These are phyloP conservation scores for Suillia variegata DNA, from an alignment of 2,888 invertebrate species.

Conservation along the genomic window DNA sequence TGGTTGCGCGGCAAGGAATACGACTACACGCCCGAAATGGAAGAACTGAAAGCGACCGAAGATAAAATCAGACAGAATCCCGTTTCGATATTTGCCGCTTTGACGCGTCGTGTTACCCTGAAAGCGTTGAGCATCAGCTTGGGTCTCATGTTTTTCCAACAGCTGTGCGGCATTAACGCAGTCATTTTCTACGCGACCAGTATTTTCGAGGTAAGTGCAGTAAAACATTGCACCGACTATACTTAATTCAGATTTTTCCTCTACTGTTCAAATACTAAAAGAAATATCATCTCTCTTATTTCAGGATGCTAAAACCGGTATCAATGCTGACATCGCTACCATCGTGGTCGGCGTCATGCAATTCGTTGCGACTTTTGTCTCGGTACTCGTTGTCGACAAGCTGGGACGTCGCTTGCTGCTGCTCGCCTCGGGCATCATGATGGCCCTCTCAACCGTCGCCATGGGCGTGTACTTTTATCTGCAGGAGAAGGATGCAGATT, in stretches of 20 bases:
- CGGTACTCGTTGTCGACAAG: constrained; percentile 79
- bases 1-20: constrained; percentile 77
- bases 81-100: constrained; percentile 65
- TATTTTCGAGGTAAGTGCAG: constrained; percentile 73
- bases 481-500: constrained; percentile 44
- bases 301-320: constrained; percentile 56
- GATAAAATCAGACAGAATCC: constrained; percentile 63
- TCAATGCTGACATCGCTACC: constrained; percentile 69
- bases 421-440: constrained; percentile 71
- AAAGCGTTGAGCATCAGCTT: constrained; percentile 75
- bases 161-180: constrained; percentile 82
- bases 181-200: constrained; percentile 78
- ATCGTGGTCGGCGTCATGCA: constrained; percentile 86
- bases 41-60: constrained; percentile 66
- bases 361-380: constrained; percentile 70
- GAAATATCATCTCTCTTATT: no score
- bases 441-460: constrained; percentile 73
- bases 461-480: constrained; percentile 73
- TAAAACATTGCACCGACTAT: no score
- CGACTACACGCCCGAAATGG: constrained; percentile 70
- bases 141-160: constrained; percentile 88
- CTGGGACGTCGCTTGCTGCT: constrained; percentile 80
- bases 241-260: no score
- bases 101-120: constrained; percentile 66
- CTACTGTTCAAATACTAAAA: no score